These are phyloP conservation scores for Sebastiscus albofasciatus DNA, from an alignment of 2,797 vertebrate genomes.

Conservation along the genomic window DNA sequence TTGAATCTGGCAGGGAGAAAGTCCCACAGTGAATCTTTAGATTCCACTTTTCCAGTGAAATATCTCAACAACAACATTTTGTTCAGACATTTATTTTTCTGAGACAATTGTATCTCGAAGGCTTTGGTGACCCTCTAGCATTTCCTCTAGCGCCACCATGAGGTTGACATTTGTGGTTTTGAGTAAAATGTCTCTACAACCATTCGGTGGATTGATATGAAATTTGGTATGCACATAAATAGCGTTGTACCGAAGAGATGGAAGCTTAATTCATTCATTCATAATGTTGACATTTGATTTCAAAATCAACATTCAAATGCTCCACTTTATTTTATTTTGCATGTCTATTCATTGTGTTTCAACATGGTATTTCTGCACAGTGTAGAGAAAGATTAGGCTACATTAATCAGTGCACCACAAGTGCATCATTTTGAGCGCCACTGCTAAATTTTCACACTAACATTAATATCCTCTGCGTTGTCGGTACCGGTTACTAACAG, in stretches of 20 bases:
- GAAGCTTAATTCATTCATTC: background rate
- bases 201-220: background rate
- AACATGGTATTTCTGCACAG: background rate
- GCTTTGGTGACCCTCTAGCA: background rate
- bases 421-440: accelerated
- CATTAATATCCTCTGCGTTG: too few species aligned
- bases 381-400: background rate
- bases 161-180: background rate
- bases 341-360: background rate
- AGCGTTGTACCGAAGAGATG: background rate
- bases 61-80: background rate
- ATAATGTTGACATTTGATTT: background rate
- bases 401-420: too few species aligned
- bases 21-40: background rate
- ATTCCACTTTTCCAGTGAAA: background rate
- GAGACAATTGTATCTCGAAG: background rate
- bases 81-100: background rate
- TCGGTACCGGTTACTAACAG: too few species aligned
- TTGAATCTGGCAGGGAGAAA: background rate
- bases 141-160: background rate
- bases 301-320: background rate
- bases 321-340: background rate
- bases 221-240: background rate
- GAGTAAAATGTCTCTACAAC: background rate
- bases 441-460: too few species aligned